phyloP scores from a whole-genome alignment of 2,113 vertebrate species.

The Brienomyrus longianalis region DNA sequence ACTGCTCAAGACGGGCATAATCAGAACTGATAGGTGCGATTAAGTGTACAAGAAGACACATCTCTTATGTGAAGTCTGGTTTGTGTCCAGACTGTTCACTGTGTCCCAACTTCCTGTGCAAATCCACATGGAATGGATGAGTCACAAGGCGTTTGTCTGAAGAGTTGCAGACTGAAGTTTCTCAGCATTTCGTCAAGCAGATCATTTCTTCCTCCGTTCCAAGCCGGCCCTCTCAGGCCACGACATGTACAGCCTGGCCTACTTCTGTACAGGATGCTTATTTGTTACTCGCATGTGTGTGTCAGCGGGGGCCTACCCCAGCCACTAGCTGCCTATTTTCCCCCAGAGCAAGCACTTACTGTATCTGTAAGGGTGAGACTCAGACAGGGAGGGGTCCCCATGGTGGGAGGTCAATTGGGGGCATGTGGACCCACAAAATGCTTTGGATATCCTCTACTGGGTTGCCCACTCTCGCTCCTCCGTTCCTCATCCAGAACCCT shows the following conservation, averaged over 20 bases:
- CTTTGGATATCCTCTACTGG: background rate
- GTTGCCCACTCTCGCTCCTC: background rate
- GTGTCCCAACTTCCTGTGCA: background rate
- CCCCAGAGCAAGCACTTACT: background rate
- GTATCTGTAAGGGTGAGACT: background rate
- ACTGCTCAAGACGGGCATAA: background rate
- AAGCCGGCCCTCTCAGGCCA: background rate
- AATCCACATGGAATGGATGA: slow-evolving; percentile 1
- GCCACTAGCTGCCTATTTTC: background rate
- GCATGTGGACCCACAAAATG: background rate
- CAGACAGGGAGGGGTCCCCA: background rate
- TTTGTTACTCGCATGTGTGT: background rate
- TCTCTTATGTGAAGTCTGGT: background rate
- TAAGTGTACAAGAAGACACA: background rate
- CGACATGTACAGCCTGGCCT: background rate
- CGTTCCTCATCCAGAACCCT: background rate
- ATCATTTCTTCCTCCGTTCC: background rate
- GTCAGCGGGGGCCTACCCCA: background rate
- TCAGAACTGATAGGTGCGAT: background rate
- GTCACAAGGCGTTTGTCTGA: background rate
- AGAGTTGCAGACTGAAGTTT: background rate
- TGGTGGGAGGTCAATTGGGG: background rate
- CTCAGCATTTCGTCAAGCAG: background rate
- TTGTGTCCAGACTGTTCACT: background rate
- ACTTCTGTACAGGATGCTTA: background rate